Conservation (phyloP, 2,797 vertebrate species). For the Naso thynnoides region DNA sequence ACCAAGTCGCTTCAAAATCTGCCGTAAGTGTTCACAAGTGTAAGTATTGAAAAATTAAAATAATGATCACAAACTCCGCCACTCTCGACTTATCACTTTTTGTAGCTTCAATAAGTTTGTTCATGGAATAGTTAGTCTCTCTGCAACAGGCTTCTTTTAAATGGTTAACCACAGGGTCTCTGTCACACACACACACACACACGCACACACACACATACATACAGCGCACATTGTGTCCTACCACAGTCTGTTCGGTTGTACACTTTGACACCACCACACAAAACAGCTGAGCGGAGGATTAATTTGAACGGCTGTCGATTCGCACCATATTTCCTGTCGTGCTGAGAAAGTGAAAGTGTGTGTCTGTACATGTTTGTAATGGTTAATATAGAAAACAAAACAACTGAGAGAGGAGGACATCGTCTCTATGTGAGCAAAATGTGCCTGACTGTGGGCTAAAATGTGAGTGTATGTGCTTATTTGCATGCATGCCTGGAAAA, state of each 20-base stretch:
- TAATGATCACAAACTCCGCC: not conserved
- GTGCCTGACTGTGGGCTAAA: not conserved
- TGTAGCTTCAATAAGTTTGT: conserved; percentile 2
- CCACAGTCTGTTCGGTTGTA: conserved; percentile 9
- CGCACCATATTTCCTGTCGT: conserved; percentile 27
- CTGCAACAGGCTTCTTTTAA: conserved; percentile 2
- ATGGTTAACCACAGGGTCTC: not conserved
- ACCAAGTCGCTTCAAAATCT: not conserved
- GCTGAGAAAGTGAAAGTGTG: conserved; percentile 11
- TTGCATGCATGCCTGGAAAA: conserved; percentile 1
- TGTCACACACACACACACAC: no score
- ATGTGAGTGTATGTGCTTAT: not conserved
- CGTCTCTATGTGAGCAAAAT: not conserved
- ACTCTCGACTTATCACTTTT: not conserved
- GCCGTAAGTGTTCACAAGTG: not conserved
- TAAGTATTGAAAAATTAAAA: not conserved
- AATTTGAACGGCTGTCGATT: conserved; percentile 38
- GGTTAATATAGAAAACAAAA: not conserved
- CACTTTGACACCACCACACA: conserved; percentile 22
- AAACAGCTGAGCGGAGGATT: conserved; percentile 36
- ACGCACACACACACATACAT: no score
- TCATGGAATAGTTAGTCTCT: conserved; percentile 7
- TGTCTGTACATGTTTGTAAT: not conserved
- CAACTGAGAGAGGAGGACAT: not conserved
- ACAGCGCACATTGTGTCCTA: not conserved